Conservation (phyloP, 92 coral and sea anemone species). For the Umimayanthus chanpuru region DNA sequence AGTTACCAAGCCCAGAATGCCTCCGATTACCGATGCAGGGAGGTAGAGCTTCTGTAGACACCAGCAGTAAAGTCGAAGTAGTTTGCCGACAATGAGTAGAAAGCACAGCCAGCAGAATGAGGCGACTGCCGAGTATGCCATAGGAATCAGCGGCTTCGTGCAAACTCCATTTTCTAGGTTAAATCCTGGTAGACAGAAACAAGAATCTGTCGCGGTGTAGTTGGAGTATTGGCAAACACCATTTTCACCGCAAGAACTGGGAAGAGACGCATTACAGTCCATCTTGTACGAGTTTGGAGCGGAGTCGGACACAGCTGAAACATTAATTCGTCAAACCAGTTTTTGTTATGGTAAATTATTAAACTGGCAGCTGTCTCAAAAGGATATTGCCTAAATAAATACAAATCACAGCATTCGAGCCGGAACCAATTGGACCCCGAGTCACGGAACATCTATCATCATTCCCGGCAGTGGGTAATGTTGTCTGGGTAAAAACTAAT, state of each 20-base stretch:
- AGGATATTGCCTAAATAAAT: background rate
- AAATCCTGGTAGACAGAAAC: slow-evolving; percentile 64
- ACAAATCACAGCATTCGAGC: background rate
- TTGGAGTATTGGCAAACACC: slow-evolving; percentile 61
- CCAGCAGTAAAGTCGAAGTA: slow-evolving; percentile 74
- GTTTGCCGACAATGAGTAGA: slow-evolving; percentile 75
- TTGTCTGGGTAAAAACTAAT: too few relatives aligned
- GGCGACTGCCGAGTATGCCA: slow-evolving; percentile 80
- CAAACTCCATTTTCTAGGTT: slow-evolving; percentile 57
- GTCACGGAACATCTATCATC: background rate
- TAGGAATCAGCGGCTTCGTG: slow-evolving; percentile 40
- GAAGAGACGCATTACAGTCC: slow-evolving; percentile 63
- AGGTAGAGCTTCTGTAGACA: slow-evolving; percentile 79
- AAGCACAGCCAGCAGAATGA: slow-evolving; percentile 84
- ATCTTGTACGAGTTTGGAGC: slow-evolving; percentile 16
- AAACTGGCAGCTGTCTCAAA: background rate
- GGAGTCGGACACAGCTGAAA: background rate
- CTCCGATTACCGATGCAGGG: slow-evolving; percentile 84
- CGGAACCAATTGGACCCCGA: slow-evolving; percentile 4
- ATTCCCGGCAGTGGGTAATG: background rate
- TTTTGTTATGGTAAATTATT: slow-evolving; percentile 27
- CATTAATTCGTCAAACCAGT: slow-evolving; percentile 9
- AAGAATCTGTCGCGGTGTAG: slow-evolving; percentile 44
- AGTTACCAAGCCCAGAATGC: slow-evolving; percentile 60
- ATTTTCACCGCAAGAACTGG: slow-evolving; percentile 67